These are phyloP conservation scores for Zosterops lateralis DNA, from an alignment of 2,113 vertebrate genomes.

Conservation along the genomic window DNA sequence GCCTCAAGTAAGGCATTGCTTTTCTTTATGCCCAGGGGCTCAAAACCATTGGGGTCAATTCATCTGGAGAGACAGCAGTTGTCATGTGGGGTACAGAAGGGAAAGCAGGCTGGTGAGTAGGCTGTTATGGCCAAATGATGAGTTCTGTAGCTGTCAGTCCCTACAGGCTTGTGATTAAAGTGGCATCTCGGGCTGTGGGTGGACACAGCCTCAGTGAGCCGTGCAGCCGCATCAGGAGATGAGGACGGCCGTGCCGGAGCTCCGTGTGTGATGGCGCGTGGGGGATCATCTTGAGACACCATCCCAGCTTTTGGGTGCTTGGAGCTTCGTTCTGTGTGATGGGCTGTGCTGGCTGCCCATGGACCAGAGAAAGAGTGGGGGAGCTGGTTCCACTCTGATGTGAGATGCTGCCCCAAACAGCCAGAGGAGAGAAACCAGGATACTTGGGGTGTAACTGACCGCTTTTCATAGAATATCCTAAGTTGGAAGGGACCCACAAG, in stretches of 20 bases:
- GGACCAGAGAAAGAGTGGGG: not conserved
- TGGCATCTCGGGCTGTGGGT: not conserved
- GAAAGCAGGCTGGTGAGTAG: not conserved
- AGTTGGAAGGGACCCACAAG: not conserved
- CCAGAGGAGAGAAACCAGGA: not conserved
- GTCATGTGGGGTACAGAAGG: not conserved
- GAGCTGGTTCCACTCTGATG: fast-evolving
- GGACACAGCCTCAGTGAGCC: not conserved
- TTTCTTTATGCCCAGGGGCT: not conserved
- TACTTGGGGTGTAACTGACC: not conserved
- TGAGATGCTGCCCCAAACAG: not conserved
- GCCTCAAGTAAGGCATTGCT: not conserved
- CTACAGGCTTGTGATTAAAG: not conserved
- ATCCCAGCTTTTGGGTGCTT: not conserved
- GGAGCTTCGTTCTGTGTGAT: not conserved
- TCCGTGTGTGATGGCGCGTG: not conserved
- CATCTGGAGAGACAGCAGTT: not conserved
- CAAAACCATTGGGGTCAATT: not conserved
- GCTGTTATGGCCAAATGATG: not conserved
- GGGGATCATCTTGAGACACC: not conserved
- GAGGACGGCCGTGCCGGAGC: not conserved
- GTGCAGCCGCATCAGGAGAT: fast-evolving
- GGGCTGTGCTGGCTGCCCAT: not conserved
- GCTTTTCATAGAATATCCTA: not conserved
- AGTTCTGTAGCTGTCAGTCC: not conserved